phyloP scores from a whole-genome alignment of 35 echinoderm and acorn worm species.

The Heliocidaris erythrogramma region DNA sequence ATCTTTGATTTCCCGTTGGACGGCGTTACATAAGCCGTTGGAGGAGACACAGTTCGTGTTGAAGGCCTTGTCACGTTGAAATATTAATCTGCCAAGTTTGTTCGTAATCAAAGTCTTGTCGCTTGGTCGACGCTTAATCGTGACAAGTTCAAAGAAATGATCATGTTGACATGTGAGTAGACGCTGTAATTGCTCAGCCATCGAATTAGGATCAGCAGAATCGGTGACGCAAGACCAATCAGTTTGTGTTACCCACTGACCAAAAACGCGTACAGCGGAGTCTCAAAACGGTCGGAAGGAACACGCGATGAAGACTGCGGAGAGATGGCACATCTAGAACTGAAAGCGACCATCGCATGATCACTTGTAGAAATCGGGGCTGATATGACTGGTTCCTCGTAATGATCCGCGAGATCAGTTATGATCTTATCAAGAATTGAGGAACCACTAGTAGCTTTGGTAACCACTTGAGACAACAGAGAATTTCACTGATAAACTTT shows the following conservation, averaged over 20 bases:
- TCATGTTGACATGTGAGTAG: neutral
- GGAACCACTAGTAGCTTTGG: neutral
- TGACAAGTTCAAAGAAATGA: neutral
- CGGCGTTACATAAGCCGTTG: neutral
- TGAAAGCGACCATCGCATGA: neutral
- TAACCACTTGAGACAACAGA: neutral
- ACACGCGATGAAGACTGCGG: neutral
- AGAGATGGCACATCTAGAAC: neutral
- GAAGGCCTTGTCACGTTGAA: neutral
- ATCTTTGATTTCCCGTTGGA: neutral
- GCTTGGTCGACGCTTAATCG: constrained; percentile 9
- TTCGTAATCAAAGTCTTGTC: constrained; percentile 27
- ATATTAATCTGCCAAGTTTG: neutral
- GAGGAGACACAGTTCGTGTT: neutral
- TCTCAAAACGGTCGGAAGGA: constrained; percentile 18
- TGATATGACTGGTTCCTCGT: neutral
- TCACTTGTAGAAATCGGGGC: neutral
- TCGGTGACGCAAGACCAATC: neutral
- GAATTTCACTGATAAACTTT: too few relatives aligned
- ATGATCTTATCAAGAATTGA: neutral
- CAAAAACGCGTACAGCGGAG: neutral
- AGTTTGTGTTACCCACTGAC: neutral
- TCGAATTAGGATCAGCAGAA: neutral
- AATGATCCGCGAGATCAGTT: neutral
- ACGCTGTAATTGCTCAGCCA: neutral